Evolutionary conservation across 2,113 vertebrate species (phyloP), one percentile per base, ranked within the genome.

Genomic region (Pica pica): DNA sequence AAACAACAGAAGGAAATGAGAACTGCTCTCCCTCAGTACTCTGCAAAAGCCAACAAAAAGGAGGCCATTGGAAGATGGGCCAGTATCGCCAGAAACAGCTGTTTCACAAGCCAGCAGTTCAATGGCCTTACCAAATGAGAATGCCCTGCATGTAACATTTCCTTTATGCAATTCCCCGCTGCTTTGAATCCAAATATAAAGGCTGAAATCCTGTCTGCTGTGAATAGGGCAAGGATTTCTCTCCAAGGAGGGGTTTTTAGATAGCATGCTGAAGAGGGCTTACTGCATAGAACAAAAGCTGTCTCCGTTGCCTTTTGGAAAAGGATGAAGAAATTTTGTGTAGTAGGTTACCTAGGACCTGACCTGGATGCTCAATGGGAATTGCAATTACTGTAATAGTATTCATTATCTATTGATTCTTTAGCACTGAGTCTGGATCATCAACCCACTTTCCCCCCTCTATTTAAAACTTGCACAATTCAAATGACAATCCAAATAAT

Each of bases 1-100:
- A 95, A 95, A 64, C 79, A 97, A 92, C 88, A 96, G 47, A 30
- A 93, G 52, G 88, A 94, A 70, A 83, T 47, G 49, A 92, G 68
- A 74, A 59, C 56, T 71, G 79, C 47, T 93, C 82, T 94, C 63
- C 63, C 59, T 80, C 88, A 75, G 79, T 61, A 37, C 28, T 80
- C 83, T 96, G 47, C 68, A 94, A 70, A 90, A 83, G 68, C 76
- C 41, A 86, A 57, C 68, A 76, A 59, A 79, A 83, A 70, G 79
- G 65, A 67, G 81, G 52, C 83, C 73, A 78, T 33, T 78, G 93
- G 64, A 88, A 96, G 65, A 65, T 33, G 73, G 88, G 49, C 41
- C 71, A 49, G 49, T 91, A 96, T 92, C 16, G 0, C 73, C 85
- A 95, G 83, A 78, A 95, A 68, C 90, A 94, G 87, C 78, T 88